Evolutionary conservation across 2,797 vertebrate species (phyloP).

Genomic region (Prunella strophiata): DNA sequence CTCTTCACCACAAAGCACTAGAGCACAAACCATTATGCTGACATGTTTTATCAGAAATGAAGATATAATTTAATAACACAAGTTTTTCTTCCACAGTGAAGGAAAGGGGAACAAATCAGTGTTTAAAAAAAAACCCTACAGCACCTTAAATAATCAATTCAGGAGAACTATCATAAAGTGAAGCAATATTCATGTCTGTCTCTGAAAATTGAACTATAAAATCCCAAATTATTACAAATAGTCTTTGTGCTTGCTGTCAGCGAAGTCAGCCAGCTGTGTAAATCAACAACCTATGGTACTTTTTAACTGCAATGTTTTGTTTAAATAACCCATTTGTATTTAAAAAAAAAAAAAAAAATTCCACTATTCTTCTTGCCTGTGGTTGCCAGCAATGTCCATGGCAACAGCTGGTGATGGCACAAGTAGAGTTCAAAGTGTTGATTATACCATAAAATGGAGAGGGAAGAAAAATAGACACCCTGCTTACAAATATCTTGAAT

Average conservation of each 20-base stretch:
- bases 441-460: background rate
- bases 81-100: background rate
- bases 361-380: background rate
- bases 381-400: background rate
- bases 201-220: background rate
- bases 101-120: background rate
- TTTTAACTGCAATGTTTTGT: conserved; percentile 3
- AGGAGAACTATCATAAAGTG: background rate
- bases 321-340: conserved; percentile 6
- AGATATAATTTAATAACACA: conserved; percentile 15
- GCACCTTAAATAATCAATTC: background rate
- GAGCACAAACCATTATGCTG: background rate
- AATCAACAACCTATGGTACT: background rate
- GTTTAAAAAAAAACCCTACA: background rate
- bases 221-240: background rate
- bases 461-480: background rate
- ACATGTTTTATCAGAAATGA: conserved; percentile 9
- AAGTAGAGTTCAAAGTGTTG: background rate
- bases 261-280: background rate
- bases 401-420: background rate
- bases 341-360: background rate
- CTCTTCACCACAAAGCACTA: background rate
- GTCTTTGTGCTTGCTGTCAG: background rate
- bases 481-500: background rate
- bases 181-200: conserved; percentile 2